These are phyloP conservation scores for Meloidogyne hapla DNA, from an alignment of 1,140 invertebrate genomes.

Conservation along the genomic window DNA sequence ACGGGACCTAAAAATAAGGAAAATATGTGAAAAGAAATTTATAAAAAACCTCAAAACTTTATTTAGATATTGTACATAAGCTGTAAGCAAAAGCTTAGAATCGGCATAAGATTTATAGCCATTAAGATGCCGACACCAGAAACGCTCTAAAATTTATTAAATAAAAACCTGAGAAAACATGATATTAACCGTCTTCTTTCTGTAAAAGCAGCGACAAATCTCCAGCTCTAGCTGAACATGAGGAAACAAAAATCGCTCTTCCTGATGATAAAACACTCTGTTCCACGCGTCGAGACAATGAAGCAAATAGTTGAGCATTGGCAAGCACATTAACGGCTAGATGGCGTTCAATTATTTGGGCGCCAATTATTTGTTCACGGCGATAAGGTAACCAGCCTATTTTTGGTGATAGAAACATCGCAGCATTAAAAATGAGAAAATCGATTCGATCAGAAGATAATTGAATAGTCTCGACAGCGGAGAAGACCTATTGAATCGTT, in stretches of 20 bases:
- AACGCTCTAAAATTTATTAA: slow-evolving; percentile 23
- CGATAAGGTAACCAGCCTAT: slow-evolving; percentile 15
- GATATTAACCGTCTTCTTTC: slow-evolving; percentile 2
- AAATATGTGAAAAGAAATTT: background rate
- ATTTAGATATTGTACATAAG: slow-evolving; percentile 30
- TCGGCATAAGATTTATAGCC: slow-evolving; percentile 37
- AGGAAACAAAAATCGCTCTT: slow-evolving; percentile 31
- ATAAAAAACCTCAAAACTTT: slow-evolving; percentile 17
- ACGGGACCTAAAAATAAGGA: slow-evolving; percentile 12
- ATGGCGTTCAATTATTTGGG: slow-evolving; percentile 27
- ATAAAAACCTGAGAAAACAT: background rate
- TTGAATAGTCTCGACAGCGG: slow-evolving; percentile 17
- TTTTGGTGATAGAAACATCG: slow-evolving; percentile 26
- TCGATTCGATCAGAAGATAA: background rate
- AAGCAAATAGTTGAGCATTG: slow-evolving; percentile 30
- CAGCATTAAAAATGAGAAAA: slow-evolving; percentile 26
- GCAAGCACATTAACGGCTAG: slow-evolving; percentile 29
- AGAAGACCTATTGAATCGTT: slow-evolving; percentile 15
- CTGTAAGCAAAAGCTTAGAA: slow-evolving; percentile 27
- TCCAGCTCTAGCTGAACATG: slow-evolving; percentile 25
- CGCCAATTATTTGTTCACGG: background rate
- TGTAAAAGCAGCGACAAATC: slow-evolving; percentile 23
- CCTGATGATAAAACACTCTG: slow-evolving; percentile 3
- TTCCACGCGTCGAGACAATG: slow-evolving; percentile 20
- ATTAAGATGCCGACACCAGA: slow-evolving; percentile 28